A percentile compares a stretch with the other conserved stretches of the same genome.
phyloP scores from a whole-genome alignment of 2,113 vertebrate species.

The Trogon surrucura region DNA sequence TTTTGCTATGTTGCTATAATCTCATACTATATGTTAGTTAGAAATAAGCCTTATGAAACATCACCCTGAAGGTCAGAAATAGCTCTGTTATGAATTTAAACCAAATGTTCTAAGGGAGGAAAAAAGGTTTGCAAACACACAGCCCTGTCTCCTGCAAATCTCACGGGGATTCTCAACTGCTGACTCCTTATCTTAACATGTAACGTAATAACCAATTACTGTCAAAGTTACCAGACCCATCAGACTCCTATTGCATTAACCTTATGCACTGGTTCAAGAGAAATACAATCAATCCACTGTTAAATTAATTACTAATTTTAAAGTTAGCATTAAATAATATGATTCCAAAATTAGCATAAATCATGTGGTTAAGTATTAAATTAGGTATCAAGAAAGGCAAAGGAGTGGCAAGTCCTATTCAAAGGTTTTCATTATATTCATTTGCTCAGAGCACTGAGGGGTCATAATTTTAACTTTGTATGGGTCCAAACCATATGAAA shows the following conservation, averaged over 20 bases:
- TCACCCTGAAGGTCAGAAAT: constrained; percentile 57
- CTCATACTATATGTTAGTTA: background rate
- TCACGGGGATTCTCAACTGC: constrained; percentile 53
- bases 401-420: constrained; percentile 16
- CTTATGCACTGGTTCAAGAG: constrained; percentile 71
- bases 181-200: constrained; percentile 73
- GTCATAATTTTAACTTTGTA: constrained; percentile 74
- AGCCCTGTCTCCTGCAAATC: constrained; percentile 52
- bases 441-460: constrained; percentile 38
- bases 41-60: constrained; percentile 13
- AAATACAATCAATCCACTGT: constrained; percentile 73
- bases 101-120: constrained; percentile 41
- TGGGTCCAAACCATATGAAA: constrained; percentile 52
- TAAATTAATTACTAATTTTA: constrained; percentile 80
- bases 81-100: constrained; percentile 60
- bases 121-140: constrained; percentile 54
- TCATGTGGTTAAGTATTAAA: constrained; percentile 64
- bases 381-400: constrained; percentile 47
- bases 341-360: constrained; percentile 72
- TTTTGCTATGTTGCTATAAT: background rate
- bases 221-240: constrained; percentile 74
- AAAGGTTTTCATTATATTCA: constrained; percentile 66
- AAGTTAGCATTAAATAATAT: constrained; percentile 79
- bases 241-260: constrained; percentile 76
- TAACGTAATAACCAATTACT: constrained; percentile 79